Base-by-base conservation (phyloP, 2,113 vertebrate genomes). In the Passer montanus region DNA sequence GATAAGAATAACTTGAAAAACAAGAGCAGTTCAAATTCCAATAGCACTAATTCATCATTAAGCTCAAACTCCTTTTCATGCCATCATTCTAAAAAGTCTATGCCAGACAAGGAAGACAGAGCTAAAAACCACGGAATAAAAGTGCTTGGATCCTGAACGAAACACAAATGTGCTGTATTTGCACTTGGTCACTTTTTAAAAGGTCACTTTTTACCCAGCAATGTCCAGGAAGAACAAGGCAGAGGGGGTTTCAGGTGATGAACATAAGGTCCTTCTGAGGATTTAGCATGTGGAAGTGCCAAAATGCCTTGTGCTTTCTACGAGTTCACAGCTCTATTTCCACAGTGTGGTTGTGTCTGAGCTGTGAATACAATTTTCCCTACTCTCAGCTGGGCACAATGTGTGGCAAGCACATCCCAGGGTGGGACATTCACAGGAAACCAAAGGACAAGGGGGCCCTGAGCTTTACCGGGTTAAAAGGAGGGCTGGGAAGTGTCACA, bases 1-100 rank as follows among this genome's bases (percentile, higher is more conserved):
- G 83, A 96, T 94, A 97, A 98, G 95, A 96, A 49, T 69, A 89
- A 94, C 81, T 94, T 84, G 93, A 85, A 97, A 96, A 97, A 93
- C 63, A 94, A 81, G 66, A 96, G 69, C 89, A 33, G 43, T 82
- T 95, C 95, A 96, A 97, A 97, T 97, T 97, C 97, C 96, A 96
- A 58, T 15, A 81, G 92, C 81, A 86, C 67, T 92, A 92, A 96
- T 97, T 95, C 93, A 95, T 97, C 94, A 73, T 55, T 22, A 35
- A 43, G 55, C 62, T 37, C 72, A 85, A 74, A 88, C 60, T 73
- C 64, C 64, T 94, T 87, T 82, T 41, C 9, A 2, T 62, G 50
- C 88, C 17, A 47, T 67, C 33, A 63, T 49, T 59, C 56, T 3
- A 11, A 83, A 81, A 55, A 56, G 56, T 63, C 58, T 52, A 11